Base-by-base conservation (phyloP, 2,888 invertebrate species). In the Scaptomyza polygonia region DNA sequence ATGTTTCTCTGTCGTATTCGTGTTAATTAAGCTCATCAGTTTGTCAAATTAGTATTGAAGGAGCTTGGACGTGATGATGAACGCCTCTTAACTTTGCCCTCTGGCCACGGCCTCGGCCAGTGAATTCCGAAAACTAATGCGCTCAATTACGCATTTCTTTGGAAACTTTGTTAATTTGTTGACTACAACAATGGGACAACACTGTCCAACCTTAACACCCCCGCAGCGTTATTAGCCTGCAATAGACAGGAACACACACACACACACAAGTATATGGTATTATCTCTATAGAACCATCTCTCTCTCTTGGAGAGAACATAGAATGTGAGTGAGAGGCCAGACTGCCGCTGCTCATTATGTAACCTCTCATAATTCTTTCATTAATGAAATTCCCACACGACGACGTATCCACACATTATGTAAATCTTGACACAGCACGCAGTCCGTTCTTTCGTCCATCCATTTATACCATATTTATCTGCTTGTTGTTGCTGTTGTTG, bases 341-440 rank as follows among this genome's bases (percentile, higher is more conserved):
- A 21, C 43, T 42, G 63, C 57, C 51, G 45, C 27, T 52, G 44
- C 83, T 83, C 86, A 83, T 83, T 83, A 83, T 86, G 85, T 84
- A 86, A 84, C 82, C 86, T 83, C 85, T 83, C 82, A 83, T 83
- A 83, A 83, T 83, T 83, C 82, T 83, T 83, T 83, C 87, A 83
- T 83, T 83, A 83, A 83, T 83, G 86, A 83, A 83, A 83, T 83
- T 83, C 82, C 86, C 86, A 86, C 82, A 83, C 79, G 49, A 49
- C 70, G 69, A 75, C 67, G 52, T 72, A 63, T 76, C 77, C 72
- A 72, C 78, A 76, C 76, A 86, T 86, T 83, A 83, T 83, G 86
- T 83, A 83, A 83, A 83, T 83, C 82, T 78, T 86, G 63, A 71
- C 85, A 68, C 82, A 86, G 81, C 86, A 81, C 74, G 86, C 76